Conservation (phyloP, 2,888 invertebrate species). For the Cephus pulcher region DNA sequence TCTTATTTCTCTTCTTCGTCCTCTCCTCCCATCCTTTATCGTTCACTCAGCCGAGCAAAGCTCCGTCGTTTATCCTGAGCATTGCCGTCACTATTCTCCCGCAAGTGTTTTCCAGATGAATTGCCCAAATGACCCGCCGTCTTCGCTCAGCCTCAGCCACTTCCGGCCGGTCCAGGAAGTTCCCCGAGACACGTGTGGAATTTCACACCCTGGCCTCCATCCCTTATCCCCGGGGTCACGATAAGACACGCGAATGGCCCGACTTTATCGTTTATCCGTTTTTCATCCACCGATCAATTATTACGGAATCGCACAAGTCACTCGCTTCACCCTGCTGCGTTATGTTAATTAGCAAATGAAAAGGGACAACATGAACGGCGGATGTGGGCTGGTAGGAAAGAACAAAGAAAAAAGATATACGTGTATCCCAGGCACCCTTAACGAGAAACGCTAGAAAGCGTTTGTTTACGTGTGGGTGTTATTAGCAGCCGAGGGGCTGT, state of each 20-base stretch:
- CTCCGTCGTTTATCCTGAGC: neutral
- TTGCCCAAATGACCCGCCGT: neutral
- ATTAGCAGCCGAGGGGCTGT: slow-evolving; percentile 14
- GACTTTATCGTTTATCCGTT: neutral
- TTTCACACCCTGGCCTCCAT: neutral
- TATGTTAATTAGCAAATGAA: neutral
- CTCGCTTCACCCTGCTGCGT: neutral
- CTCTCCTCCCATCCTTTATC: neutral
- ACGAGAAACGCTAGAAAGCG: neutral
- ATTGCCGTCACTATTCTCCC: neutral
- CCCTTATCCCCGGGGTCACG: neutral
- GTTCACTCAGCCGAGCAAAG: neutral
- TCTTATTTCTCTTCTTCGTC: neutral
- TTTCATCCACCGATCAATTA: neutral
- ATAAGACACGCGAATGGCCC: neutral
- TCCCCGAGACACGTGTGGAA: neutral
- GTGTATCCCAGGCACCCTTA: neutral
- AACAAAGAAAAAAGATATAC: no score
- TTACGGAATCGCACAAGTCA: neutral
- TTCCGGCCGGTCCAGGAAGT: neutral
- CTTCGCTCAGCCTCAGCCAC: neutral
- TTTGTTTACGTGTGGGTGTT: neutral
- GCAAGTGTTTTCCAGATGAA: neutral
- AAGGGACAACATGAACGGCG: neutral
- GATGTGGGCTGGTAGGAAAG: neutral